phyloP scores from a whole-genome alignment of 1,140 invertebrate species.

The Drosophila auraria region DNA sequence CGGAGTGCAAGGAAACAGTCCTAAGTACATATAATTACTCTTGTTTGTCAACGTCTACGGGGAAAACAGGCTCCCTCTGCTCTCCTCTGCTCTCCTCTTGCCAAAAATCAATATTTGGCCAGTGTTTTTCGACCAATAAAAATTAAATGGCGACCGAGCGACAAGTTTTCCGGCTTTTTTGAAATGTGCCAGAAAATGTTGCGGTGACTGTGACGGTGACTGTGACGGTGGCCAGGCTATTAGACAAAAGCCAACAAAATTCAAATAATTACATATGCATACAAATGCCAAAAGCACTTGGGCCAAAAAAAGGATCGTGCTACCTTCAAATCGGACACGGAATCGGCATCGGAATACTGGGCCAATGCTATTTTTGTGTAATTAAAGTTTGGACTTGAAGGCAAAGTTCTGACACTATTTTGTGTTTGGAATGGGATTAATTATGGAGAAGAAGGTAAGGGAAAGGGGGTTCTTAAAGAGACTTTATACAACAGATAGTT shows the following conservation, averaged over 20 bases:
- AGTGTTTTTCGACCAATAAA: conserved; percentile 32
- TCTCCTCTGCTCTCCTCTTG: background rate
- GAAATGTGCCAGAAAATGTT: conserved; percentile 38
- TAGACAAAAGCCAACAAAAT: conserved; percentile 18
- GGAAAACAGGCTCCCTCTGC: background rate
- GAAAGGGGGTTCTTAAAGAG: too few species aligned
- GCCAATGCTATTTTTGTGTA: conserved; percentile 1
- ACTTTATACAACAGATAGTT: too few species aligned
- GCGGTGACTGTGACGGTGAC: conserved; percentile 2
- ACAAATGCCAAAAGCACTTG: conserved; percentile 31
- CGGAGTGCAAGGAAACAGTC: conserved; percentile 30
- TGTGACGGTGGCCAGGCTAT: conserved; percentile 13
- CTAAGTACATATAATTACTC: conserved; percentile 43
- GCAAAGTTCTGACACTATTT: background rate
- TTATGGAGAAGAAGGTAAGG: background rate
- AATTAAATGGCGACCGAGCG: conserved; percentile 20
- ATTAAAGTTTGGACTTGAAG: background rate
- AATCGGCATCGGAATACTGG: background rate
- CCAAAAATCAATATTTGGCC: conserved; percentile 38
- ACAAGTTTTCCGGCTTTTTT: conserved; percentile 26
- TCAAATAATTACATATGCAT: conserved; percentile 19
- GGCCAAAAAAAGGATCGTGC: conserved; percentile 7
- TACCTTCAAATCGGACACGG: background rate
- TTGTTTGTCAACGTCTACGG: conserved; percentile 22
- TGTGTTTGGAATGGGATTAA: background rate